Evolutionary conservation across 1,140 invertebrate genomes (phyloP), one percentile per base, ranked within the genome.

Genomic region (Neodiprion pinetum): DNA sequence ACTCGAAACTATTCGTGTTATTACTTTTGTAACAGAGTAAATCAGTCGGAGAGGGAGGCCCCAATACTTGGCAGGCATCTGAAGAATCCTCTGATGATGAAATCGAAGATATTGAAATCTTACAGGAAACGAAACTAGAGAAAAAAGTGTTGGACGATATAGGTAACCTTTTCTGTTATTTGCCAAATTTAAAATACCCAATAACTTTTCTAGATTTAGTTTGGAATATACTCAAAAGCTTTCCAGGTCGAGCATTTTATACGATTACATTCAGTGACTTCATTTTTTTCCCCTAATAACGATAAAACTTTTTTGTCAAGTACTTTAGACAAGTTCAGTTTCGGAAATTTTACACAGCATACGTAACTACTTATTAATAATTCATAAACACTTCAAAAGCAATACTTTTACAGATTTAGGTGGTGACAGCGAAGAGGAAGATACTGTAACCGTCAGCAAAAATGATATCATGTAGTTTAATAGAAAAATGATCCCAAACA

Each of bases 371-470:
- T n/a, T 50, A 23, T 66, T 70, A 40, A 73, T 72, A 48, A 49
- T 71, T 71, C 28, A 72, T 69, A 74, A n/a, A 67, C 17, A 49
- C 11, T 23, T 65, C n/a, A 50, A 1, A 50, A 23, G 9, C 3
- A 71, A 71, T 61, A 72, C 73, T 61, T 79, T 87, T 87, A 75
- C 83, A 90, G 90, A 87, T 78, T 79, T 90, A 70, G 88, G 84
- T 81, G 88, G 82, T 48, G 86, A 88, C 76, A 90, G 89, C 74
- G 90, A 91, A 83, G 90, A 91, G 79, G 89, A 90, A 80, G 80
- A 80, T 23, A 86, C 84, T 0, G 81, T 81, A 40, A 85, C 83
- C 71, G 53, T 87, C 47, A 74, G 73, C 67, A 80, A 10, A 66
- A 76, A 80, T 74, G 79, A 84, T 74, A 72, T 83, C 74, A 72